phyloP scores from a whole-genome alignment of 2,797 vertebrate genomes.

The Clarias pachynema region DNA sequence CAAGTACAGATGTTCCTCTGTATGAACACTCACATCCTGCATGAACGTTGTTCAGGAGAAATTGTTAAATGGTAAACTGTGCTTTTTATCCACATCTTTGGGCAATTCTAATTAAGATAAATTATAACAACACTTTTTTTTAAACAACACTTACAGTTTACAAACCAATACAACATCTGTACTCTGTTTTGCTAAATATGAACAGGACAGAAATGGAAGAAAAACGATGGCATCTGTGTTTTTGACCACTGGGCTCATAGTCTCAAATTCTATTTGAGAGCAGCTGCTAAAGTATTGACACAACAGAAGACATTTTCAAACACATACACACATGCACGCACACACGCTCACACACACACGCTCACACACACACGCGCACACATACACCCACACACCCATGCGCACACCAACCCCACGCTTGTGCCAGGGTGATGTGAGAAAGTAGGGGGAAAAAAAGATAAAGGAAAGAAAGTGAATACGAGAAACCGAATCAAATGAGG shows the following conservation, averaged over 20 bases:
- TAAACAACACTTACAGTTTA: conserved; percentile 38
- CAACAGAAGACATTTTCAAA: conserved; percentile 33
- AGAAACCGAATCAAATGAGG: conserved; percentile 23
- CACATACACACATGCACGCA: neutral
- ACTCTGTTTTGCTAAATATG: conserved; percentile 37
- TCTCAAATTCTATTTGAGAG: conserved; percentile 75
- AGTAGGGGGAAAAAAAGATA: conserved; percentile 33
- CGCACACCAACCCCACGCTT: conserved; percentile 50
- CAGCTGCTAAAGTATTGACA: conserved; percentile 69
- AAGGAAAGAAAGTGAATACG: conserved; percentile 13
- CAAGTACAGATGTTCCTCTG: neutral
- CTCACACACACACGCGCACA: conserved; percentile 27
- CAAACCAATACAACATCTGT: conserved; percentile 38
- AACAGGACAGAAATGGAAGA: conserved; percentile 56
- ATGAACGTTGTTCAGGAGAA: neutral
- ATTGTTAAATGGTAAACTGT: conserved; percentile 15
- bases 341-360: neutral
- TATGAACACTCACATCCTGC: conserved; percentile 21
- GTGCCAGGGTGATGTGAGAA: conserved; percentile 56
- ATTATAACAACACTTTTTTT: conserved; percentile 47
- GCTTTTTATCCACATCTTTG: conserved; percentile 48
- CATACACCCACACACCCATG: neutral
- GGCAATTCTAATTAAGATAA: conserved; percentile 42
- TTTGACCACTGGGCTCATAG: conserved; percentile 82
- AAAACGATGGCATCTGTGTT: conserved; percentile 71